These are phyloP conservation scores for Epizoanthus fatuus DNA, from an alignment of 92 coral and sea anemone genomes.

Conservation along the genomic window DNA sequence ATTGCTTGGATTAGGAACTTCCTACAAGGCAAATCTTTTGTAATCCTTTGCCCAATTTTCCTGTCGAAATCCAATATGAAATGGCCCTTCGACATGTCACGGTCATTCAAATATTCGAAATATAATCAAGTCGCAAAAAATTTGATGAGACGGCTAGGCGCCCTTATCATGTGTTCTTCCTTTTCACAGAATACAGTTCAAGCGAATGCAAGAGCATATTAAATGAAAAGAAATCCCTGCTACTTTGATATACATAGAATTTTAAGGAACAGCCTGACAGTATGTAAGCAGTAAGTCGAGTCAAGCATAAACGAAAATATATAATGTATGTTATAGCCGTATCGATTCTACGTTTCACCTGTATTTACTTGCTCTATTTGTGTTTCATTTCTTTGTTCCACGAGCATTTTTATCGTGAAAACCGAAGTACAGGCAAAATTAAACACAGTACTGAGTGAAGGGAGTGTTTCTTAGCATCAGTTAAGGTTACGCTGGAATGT, in stretches of 20 bases:
- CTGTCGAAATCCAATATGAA: constrained; percentile 63
- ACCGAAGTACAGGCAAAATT: background rate
- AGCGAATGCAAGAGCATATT: background rate
- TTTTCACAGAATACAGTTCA: background rate
- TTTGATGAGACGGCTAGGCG: background rate
- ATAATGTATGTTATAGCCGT: constrained; percentile 2
- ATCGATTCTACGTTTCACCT: background rate
- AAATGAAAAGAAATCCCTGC: background rate
- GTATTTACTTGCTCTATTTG: background rate
- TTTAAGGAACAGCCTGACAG: background rate
- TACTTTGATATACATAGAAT: background rate
- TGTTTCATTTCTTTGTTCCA: background rate
- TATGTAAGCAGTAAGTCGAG: background rate
- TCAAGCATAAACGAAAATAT: constrained; percentile 19
- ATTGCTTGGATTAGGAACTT: constrained; percentile 42
- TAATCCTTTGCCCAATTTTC: constrained; percentile 70
- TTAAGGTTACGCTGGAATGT: too few relatives aligned
- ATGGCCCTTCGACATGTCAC: background rate
- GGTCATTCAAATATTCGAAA: constrained; percentile 16
- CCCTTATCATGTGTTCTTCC: constrained; percentile 1
- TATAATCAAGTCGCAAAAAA: background rate
- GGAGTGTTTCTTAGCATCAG: too few relatives aligned
- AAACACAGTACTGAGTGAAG: too few relatives aligned
- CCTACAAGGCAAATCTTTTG: constrained; percentile 50
- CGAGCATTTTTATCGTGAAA: background rate